Evolutionary conservation across 2,797 vertebrate species (phyloP).

Genomic region (Decapterus maruadsi): DNA sequence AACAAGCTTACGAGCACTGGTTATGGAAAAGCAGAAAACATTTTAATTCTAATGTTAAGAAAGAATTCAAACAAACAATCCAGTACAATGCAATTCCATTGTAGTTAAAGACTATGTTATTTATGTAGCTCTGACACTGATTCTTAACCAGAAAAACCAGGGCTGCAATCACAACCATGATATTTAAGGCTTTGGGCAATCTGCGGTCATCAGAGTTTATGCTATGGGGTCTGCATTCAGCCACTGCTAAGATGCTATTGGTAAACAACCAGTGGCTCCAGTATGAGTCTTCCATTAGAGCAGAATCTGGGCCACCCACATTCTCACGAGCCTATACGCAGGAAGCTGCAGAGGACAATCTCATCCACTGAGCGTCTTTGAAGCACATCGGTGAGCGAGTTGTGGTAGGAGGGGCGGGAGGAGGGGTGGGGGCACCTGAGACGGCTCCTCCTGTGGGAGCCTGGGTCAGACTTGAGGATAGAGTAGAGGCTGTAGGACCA

Average conservation of each 20-base stretch:
- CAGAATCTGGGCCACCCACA: constrained; percentile 60
- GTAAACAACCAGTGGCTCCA: constrained; percentile 66
- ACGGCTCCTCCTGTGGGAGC: constrained; percentile 46
- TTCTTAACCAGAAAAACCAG: constrained; percentile 43
- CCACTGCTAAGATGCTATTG: constrained; percentile 59
- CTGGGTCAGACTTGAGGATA: constrained; percentile 69
- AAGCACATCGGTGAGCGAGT: constrained; percentile 18
- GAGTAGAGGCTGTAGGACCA: constrained; percentile 72
- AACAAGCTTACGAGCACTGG: constrained; percentile 41
- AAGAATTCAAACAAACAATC: constrained; percentile 21
- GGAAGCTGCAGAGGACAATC: constrained; percentile 8
- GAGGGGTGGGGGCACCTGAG: constrained; percentile 48
- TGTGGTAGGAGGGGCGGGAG: not conserved
- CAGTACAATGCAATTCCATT: constrained; percentile 1
- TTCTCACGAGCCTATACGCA: constrained; percentile 13
- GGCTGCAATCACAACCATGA: constrained; percentile 42
- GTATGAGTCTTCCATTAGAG: constrained; percentile 35
- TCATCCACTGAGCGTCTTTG: constrained; percentile 25
- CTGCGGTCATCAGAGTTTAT: constrained; percentile 67
- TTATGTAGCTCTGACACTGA: constrained; percentile 36
- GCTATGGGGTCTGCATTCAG: constrained; percentile 40
- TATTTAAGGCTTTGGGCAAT: constrained; percentile 50
- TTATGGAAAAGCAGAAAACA: constrained; percentile 28
- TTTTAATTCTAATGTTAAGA: constrained; percentile 27
- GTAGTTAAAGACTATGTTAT: constrained; percentile 19